Evolutionary conservation across 2,888 invertebrate genomes (phyloP), one percentile per base, ranked within the genome.

Genomic region (Neocrepidodera transversa): DNA sequence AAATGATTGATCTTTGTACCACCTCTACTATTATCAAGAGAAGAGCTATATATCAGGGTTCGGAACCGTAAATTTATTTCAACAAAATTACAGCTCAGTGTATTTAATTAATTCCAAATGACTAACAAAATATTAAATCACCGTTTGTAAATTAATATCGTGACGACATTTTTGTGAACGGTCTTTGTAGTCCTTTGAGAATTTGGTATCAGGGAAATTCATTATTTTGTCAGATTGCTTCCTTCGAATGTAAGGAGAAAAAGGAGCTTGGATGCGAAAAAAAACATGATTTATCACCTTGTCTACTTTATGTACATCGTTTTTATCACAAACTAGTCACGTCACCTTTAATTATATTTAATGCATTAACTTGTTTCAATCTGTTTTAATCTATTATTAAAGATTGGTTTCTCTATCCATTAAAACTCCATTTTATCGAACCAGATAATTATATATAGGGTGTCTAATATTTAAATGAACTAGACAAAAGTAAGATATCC

Each of bases 201-300:
- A 43, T 43, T 23, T 23, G 16, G 43, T 23, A 43, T 11, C 43
- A 43, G 16, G 26, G 16, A 45, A 45, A 45, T 45, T 45, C 45
- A 45, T 45, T 45, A 45, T 45, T 45, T 45, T 45, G 45, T 45
- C 45, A 45, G 28, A 45, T 45, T 45, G 45, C 26, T 45, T 45
- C 28, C 13, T 45, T 45, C 28, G 26, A 2, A 26, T 45, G n/a
- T 18, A 23, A 26, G 14, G 10, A 28, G 26, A 28, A 26, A 20
- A 45, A 28, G 16, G 13, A 11, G 23, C 43, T 43, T 11, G 26
- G 45, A 45, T 10, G 16, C 26, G 45, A 45, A 20, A 28, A 45
- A 45, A 45, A 45, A 11, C 26, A 26, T 45, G 45, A 45, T 45
- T 45, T 45, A 45, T 45, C 26, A 11, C 26, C 23, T 45, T 45